A percentile compares a stretch with the other conserved stretches of the same genome.
These are phyloP conservation scores for Yasuhikotakia modesta DNA, from an alignment of 2,797 vertebrate genomes.

Conservation along the genomic window DNA sequence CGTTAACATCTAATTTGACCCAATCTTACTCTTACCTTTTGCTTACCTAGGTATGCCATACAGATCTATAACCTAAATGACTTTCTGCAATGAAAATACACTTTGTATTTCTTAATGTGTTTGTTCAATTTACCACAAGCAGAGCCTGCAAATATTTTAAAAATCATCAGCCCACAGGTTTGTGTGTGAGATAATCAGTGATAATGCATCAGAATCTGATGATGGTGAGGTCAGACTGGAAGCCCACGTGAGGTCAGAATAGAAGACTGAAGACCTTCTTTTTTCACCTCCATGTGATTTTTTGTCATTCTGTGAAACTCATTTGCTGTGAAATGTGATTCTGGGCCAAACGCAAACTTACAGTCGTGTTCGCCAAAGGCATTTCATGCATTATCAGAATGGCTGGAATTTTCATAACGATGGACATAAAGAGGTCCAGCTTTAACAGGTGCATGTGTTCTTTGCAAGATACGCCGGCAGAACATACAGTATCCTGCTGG, in stretches of 20 bases:
- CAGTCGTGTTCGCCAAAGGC: slow-evolving; percentile 62
- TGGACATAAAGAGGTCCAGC: slow-evolving; percentile 64
- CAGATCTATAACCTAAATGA: slow-evolving; percentile 8
- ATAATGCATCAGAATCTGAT: slow-evolving; percentile 3
- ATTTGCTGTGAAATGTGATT: slow-evolving; percentile 63
- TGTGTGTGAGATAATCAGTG: slow-evolving; percentile 19
- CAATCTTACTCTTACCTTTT: slow-evolving; percentile 23
- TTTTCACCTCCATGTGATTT: slow-evolving; percentile 21
- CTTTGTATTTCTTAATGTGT: slow-evolving; percentile 62
- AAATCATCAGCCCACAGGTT: slow-evolving; percentile 24
- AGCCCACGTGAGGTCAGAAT: slow-evolving; percentile 32
- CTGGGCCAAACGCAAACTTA: slow-evolving; percentile 26
- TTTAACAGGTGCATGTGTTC: slow-evolving; percentile 60
- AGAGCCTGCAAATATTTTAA: slow-evolving; percentile 31
- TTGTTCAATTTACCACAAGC: slow-evolving; percentile 53
- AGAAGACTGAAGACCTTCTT: slow-evolving; percentile 28
- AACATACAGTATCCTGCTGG: background rate
- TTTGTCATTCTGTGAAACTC: slow-evolving; percentile 66
- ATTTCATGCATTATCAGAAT: slow-evolving; percentile 73
- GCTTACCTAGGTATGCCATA: slow-evolving; percentile 25
- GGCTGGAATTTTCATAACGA: slow-evolving; percentile 74
- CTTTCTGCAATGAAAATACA: slow-evolving; percentile 36
- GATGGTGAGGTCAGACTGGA: slow-evolving; percentile 5
- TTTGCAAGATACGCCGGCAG: slow-evolving; percentile 23
- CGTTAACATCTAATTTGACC: slow-evolving; percentile 39